Base-by-base conservation (phyloP, 92 coral and sea anemone genomes). In the Siderastrea siderea region DNA sequence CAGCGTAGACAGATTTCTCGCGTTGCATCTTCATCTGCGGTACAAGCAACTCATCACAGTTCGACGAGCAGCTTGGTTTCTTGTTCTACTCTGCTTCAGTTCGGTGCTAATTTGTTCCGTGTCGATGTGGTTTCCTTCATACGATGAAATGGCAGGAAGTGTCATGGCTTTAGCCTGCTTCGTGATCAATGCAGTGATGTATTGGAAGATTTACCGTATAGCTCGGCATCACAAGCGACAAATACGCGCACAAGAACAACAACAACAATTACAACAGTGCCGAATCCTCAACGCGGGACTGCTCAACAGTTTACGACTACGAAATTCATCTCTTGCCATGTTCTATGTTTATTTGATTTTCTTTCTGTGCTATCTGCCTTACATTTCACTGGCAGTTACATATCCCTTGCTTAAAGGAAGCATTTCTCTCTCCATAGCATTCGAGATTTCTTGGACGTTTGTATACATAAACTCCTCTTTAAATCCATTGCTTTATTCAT, bases 1-100 rank as follows among this genome's bases (percentile, higher is more conserved):
- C 8, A 82, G 87, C 57, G 78, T 67, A 3, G 91, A 88, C 68
- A 84, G 87, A 64, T 88, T 57, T 26, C 74, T 88, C 16, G 91
- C 91, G 1, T 65, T 88, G 13, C 66, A 64, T 6, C 82, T 88
- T 57, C 91, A 88, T 47, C n/a, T 88, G 19, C 87, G 91, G 7
- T 88, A 88, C 86, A 50, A 14, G 0, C 65, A 81, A 48, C 14
- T 81, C 7, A 46, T 88, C 45, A 88, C 91, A 0, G 74, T 51
- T 5, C 84, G 84, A 3, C 71, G 84, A 2, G 73, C 64, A n/a
- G 48, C 45, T 3, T 50, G 73, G 7, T 66, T 63, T 48, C 84
- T 79, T 16, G 60, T 50, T 48, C 3, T 79, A 0, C 73, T 66
- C 6, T 63, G 58, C 16, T 13, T 79, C 2, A 26, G 10, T n/a